These are phyloP conservation scores for Temnothorax ravouxi DNA, from an alignment of 2,888 invertebrate genomes.

Conservation along the genomic window DNA sequence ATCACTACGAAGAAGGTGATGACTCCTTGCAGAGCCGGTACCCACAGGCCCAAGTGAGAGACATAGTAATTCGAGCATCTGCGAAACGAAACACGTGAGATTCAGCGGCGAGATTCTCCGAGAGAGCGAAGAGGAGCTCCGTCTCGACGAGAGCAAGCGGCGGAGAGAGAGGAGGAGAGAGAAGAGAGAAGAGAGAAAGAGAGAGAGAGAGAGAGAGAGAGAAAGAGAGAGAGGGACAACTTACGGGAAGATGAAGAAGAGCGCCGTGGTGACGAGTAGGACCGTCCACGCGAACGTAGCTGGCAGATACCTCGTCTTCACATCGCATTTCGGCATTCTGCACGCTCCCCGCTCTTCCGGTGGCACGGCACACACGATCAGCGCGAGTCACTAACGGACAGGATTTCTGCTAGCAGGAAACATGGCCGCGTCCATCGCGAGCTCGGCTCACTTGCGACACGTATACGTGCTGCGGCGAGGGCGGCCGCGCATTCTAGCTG, in stretches of 20 bases:
- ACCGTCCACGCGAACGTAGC: conserved; percentile 99
- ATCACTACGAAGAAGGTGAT: conserved; percentile 99
- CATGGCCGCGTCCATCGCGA: conserved; percentile 85
- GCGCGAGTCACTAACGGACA: conserved; percentile 77
- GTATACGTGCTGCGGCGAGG: conserved; percentile 67
- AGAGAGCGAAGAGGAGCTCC: background rate
- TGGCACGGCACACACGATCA: conserved; percentile 66
- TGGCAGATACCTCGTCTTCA: conserved; percentile 98
- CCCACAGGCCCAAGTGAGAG: conserved; percentile 92
- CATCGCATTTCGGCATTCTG: conserved; percentile 98
- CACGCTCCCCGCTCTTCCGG: conserved; percentile 69
- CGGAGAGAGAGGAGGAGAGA: background rate
- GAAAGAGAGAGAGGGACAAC: conserved; percentile 86
- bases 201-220: background rate
- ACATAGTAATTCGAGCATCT: conserved; percentile 95
- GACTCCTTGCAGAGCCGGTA: conserved; percentile 96
- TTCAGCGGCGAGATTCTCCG: background rate
- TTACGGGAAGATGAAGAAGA: conserved; percentile 99
- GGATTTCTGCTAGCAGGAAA: conserved; percentile 85
- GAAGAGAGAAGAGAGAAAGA: background rate
- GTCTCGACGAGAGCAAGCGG: background rate
- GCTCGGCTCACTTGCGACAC: conserved; percentile 74
- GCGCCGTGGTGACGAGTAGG: conserved; percentile 96
- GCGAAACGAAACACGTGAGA: conserved; percentile 81
- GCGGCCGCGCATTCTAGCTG: conserved; percentile 72